Evolutionary conservation across 2,113 vertebrate genomes (phyloP).

Genomic region (Trichechus manatus): DNA sequence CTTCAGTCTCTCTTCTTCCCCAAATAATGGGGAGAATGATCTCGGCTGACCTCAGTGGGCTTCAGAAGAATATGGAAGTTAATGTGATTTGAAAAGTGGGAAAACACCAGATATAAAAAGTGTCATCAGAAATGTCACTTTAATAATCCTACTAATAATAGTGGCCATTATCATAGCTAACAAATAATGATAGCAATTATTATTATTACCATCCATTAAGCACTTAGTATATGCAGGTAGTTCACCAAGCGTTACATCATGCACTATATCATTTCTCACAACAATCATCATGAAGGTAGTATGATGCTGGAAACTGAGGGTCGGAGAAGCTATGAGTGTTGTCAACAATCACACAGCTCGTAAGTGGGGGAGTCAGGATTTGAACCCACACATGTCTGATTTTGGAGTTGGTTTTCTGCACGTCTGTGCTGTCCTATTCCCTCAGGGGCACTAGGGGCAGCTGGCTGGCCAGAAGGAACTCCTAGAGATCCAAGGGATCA

Average conservation of each 20-base stretch:
- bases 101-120: not conserved
- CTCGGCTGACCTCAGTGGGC: not conserved
- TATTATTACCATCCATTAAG: not conserved
- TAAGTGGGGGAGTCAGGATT: not conserved
- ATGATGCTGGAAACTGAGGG: not conserved
- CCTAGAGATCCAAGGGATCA: not conserved
- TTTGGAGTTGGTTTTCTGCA: not conserved
- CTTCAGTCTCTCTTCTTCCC: not conserved
- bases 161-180: not conserved
- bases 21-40: not conserved
- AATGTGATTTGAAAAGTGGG: not conserved
- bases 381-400: not conserved
- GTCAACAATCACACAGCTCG: not conserved
- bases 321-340: not conserved
- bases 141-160: not conserved
- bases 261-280: not conserved
- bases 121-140: not conserved
- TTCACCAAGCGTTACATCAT: not conserved
- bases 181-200: not conserved
- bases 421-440: fast-evolving
- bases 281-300: not conserved
- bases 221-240: not conserved
- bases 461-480: not conserved
- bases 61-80: not conserved
- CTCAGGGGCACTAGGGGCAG: not conserved